Conservation (phyloP, 2,113 vertebrate species). For the mouse (Mus musculus) region DNA sequence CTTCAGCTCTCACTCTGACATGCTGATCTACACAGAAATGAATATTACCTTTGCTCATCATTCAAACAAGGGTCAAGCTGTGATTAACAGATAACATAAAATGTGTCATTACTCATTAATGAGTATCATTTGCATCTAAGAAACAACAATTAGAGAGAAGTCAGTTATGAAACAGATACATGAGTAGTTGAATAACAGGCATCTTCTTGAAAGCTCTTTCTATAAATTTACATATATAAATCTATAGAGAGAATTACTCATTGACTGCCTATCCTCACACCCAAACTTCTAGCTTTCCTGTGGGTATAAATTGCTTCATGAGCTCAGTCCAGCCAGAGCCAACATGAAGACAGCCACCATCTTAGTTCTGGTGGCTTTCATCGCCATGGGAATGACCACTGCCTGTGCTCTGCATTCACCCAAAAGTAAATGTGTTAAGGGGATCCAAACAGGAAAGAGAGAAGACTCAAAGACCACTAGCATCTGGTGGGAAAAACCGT, state of each 20-base stretch:
- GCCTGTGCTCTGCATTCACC: accelerated
- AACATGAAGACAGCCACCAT: neutral
- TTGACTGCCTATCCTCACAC: no score
- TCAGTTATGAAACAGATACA: neutral
- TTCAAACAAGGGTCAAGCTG: no score
- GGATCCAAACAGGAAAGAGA: neutral
- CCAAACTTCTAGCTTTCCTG: no score
- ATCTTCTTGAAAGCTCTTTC: no score
- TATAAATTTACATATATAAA: no score
- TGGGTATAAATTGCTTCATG: neutral
- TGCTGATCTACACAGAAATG: no score
- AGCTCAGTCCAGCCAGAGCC: neutral
- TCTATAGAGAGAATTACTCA: no score
- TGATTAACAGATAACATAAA: neutral
- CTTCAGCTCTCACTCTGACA: no score
- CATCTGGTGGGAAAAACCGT: neutral
- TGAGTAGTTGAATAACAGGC: no score
- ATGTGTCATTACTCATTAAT: neutral
- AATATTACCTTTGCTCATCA: no score
- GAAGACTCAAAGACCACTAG: neutral
- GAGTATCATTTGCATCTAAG: neutral
- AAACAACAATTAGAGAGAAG: neutral
- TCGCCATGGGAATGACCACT: neutral
- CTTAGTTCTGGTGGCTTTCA: neutral
- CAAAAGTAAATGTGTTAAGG: neutral